These are phyloP conservation scores for Origma solitaria DNA, from an alignment of 2,113 vertebrate species.

Conservation along the genomic window DNA sequence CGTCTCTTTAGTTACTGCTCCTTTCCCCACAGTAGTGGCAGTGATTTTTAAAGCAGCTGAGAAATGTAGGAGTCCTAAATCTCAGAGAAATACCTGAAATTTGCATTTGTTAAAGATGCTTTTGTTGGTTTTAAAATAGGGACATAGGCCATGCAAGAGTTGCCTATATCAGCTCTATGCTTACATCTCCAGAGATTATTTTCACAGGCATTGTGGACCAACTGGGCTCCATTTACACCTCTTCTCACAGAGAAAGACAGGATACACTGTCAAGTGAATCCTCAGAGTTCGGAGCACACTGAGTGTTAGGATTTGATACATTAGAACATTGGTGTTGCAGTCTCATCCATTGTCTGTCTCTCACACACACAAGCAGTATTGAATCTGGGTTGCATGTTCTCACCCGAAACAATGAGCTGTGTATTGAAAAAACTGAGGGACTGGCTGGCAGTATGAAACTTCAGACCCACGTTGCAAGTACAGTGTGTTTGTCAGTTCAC, in stretches of 20 bases:
- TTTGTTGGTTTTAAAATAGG: not conserved
- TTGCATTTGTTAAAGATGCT: not conserved
- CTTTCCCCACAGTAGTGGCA: fast-evolving
- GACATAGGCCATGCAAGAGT: not conserved
- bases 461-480: not conserved
- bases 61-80: not conserved
- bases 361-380: not conserved
- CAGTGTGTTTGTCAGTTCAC: not conserved
- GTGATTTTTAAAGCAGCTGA: not conserved
- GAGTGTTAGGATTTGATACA: not conserved
- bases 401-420: fast-evolving
- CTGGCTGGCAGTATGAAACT: not conserved
- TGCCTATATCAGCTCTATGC: not conserved
- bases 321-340: not conserved
- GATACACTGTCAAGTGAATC: not conserved
- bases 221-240: not conserved
- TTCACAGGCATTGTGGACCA: not conserved
- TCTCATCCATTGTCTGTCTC: not conserved
- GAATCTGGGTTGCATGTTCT: not conserved
- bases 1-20: not conserved
- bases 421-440: not conserved
- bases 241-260: not conserved
- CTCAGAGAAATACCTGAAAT: not conserved
- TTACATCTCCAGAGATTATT: not conserved
- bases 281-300: not conserved